These are phyloP conservation scores for Physocephala rufipes DNA, from an alignment of 2,888 invertebrate species.

Conservation along the genomic window DNA sequence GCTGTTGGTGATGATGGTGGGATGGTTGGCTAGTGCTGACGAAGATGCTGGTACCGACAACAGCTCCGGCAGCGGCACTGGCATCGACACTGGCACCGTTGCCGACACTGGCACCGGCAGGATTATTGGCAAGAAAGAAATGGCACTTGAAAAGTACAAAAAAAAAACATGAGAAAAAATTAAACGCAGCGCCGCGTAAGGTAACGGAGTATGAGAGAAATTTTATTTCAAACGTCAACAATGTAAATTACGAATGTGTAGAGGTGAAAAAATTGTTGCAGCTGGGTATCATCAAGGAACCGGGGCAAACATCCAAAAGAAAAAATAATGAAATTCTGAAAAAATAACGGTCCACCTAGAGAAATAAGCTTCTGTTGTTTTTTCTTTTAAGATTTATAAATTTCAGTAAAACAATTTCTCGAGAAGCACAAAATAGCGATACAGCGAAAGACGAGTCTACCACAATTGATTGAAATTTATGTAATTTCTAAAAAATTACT, in stretches of 20 bases:
- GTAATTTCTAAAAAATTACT: neutral
- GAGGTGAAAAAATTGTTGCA: slow-evolving; percentile 18
- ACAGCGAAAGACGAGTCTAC: neutral
- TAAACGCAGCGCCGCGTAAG: slow-evolving; percentile 24
- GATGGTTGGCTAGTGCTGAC: too few relatives aligned
- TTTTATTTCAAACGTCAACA: slow-evolving; percentile 26
- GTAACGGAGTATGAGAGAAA: neutral
- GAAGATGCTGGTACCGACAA: too few relatives aligned
- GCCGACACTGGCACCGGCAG: too few relatives aligned
- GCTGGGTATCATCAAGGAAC: neutral
- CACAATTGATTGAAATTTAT: neutral
- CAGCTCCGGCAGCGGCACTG: too few relatives aligned
- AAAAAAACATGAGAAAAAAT: slow-evolving; percentile 10
- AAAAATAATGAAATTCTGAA: neutral
- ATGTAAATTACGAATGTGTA: slow-evolving; percentile 26
- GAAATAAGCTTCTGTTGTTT: neutral
- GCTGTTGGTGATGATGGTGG: too few relatives aligned
- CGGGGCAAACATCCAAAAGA: neutral
- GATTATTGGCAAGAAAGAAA: neutral
- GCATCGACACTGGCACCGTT: too few relatives aligned
- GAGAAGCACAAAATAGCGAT: neutral
- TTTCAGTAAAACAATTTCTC: neutral
- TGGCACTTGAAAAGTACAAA: neutral
- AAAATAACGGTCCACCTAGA: neutral
- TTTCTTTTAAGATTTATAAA: slow-evolving; percentile 4